phyloP scores from a whole-genome alignment of 2,113 vertebrate species.

The Balaeniceps rex region DNA sequence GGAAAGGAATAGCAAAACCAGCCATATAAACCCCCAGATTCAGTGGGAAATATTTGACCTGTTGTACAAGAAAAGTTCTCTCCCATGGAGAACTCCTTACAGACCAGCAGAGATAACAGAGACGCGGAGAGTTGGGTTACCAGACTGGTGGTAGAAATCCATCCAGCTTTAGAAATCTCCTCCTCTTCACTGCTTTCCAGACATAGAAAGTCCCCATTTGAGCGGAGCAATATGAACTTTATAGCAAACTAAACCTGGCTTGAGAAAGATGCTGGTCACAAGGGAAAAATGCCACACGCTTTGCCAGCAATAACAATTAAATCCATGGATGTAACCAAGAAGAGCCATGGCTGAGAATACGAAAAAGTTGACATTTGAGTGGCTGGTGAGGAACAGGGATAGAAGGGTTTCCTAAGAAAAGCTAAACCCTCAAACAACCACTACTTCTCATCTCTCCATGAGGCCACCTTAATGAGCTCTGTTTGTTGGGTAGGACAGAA shows the following conservation, averaged over 20 bases:
- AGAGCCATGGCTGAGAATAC: not conserved
- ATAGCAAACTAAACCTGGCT: not conserved
- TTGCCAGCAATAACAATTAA: not conserved
- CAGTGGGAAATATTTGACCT: not conserved
- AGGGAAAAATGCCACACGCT: not conserved
- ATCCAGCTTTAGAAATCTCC: not conserved
- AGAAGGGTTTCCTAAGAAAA: not conserved
- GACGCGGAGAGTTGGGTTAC: not conserved
- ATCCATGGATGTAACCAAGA: not conserved
- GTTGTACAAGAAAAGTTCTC: not conserved
- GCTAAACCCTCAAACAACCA: not conserved
- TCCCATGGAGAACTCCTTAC: not conserved
- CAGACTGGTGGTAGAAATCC: not conserved
- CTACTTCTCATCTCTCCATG: not conserved
- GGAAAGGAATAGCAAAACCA: not conserved
- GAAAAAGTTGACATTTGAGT: not conserved
- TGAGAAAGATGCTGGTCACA: not conserved
- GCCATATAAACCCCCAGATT: not conserved
- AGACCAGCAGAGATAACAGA: not conserved
- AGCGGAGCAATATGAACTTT: not conserved
- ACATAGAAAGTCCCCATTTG: not conserved
- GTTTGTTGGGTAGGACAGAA: not conserved
- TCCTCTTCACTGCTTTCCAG: not conserved
- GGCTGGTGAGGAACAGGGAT: not conserved
- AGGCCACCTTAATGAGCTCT: not conserved